Evolutionary conservation across 2,113 vertebrate genomes (phyloP).

Genomic region (Microcebus lehilahytsara): DNA sequence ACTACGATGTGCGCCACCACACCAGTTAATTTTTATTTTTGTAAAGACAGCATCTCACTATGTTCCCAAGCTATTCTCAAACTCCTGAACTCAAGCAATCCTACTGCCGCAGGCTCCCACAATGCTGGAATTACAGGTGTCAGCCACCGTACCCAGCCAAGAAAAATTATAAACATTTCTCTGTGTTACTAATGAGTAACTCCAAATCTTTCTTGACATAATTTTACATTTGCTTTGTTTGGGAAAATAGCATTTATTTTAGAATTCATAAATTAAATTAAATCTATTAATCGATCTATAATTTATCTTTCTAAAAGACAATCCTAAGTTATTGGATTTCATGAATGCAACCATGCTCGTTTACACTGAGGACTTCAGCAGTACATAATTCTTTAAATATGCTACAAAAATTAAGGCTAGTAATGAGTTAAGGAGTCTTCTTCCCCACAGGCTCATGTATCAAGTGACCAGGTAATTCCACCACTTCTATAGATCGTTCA

Average conservation of each 20-base stretch:
- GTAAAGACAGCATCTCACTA: too few species aligned
- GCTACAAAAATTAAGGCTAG: neutral
- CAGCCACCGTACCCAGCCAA: too few species aligned
- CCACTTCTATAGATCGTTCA: neutral
- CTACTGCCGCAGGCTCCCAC: too few species aligned
- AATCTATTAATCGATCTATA: neutral
- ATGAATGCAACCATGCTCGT: neutral
- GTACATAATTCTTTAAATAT: neutral
- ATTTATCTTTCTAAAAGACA: neutral
- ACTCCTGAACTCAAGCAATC: too few species aligned
- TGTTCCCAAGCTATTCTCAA: too few species aligned
- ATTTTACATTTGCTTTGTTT: neutral
- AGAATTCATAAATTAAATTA: neutral
- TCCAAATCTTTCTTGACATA: neutral
- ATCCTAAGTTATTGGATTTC: constrained; percentile 2
- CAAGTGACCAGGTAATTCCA: neutral
- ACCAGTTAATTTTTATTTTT: too few species aligned
- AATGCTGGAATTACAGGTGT: too few species aligned
- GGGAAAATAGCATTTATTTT: constrained; percentile 41
- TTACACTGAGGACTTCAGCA: neutral
- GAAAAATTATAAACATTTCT: neutral
- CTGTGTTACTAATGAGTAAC: neutral
- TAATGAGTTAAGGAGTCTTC: neutral
- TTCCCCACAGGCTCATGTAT: constrained; percentile 1
- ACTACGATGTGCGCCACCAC: too few species aligned